Evolutionary conservation across 2,113 vertebrate genomes (phyloP).

Genomic region (Chitala chitala): DNA sequence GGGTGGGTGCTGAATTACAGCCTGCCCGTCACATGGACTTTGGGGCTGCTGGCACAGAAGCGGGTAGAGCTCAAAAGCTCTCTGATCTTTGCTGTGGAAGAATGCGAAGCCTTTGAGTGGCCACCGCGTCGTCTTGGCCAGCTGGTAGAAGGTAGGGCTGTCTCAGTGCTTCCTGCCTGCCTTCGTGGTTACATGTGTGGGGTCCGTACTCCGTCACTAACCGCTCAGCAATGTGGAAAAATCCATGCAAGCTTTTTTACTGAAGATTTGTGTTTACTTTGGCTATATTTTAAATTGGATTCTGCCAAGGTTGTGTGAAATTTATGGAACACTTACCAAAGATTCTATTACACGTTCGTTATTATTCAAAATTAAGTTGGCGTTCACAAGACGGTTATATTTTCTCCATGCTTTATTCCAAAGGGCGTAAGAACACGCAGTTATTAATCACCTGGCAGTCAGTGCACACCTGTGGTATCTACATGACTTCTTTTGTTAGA

Average conservation of each 20-base stretch:
- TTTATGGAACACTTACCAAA: slow-evolving; percentile 52
- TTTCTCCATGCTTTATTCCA: slow-evolving; percentile 15
- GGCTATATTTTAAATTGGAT: slow-evolving; percentile 34
- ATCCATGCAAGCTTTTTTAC: slow-evolving; percentile 48
- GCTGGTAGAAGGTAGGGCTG: slow-evolving; percentile 46
- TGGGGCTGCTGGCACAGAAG: not conserved
- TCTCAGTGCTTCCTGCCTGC: slow-evolving; percentile 32
- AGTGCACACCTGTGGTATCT: slow-evolving; percentile 30
- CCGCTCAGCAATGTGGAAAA: slow-evolving; percentile 53
- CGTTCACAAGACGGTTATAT: slow-evolving; percentile 36
- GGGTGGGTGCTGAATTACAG: not conserved
- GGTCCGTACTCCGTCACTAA: slow-evolving; percentile 45
- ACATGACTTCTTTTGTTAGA: slow-evolving; percentile 32
- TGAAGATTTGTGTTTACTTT: slow-evolving; percentile 53
- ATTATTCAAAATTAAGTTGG: slow-evolving; percentile 44
- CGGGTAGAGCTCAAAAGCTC: not conserved
- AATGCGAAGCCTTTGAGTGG: not conserved
- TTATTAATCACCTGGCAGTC: slow-evolving; percentile 1
- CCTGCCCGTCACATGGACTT: not conserved
- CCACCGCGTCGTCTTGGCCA: not conserved
- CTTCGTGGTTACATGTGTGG: slow-evolving; percentile 47
- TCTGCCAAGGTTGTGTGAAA: slow-evolving; percentile 45
- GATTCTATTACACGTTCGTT: slow-evolving; percentile 42
- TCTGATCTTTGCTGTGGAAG: not conserved
- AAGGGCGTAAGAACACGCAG: slow-evolving; percentile 26